Conservation (phyloP, 2,113 vertebrate species). For the Suncus etruscus region DNA sequence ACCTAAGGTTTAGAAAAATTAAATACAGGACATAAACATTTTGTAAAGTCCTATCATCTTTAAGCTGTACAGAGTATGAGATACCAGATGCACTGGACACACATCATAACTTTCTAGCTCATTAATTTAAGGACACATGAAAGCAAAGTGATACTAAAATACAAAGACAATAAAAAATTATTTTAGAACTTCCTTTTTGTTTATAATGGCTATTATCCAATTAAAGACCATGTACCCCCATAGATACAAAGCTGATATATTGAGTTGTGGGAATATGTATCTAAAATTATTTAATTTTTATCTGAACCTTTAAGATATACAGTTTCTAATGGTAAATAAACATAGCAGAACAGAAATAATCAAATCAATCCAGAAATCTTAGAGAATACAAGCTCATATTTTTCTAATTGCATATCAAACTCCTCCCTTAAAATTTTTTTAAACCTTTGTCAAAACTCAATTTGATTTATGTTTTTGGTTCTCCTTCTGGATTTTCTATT, state of each 20-base stretch:
- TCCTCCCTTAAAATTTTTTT: not conserved
- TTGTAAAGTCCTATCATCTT: not conserved
- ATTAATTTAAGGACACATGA: not conserved
- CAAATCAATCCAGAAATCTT: not conserved
- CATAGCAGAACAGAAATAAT: slow-evolving; percentile 14
- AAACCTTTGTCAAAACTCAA: not conserved
- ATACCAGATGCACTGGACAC: not conserved
- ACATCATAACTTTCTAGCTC: not conserved
- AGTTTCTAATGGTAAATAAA: slow-evolving; percentile 12
- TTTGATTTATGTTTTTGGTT: not conserved
- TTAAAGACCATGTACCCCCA: not conserved
- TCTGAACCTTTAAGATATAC: slow-evolving; percentile 5
- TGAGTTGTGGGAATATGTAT: not conserved
- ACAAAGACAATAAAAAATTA: not conserved
- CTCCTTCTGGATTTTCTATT: not conserved
- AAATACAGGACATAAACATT: not conserved
- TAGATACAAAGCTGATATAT: not conserved
- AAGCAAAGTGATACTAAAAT: not conserved
- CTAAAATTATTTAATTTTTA: slow-evolving; percentile 40
- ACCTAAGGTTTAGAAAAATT: not conserved
- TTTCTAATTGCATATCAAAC: not conserved
- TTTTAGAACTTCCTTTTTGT: not conserved
- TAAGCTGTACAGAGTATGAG: not conserved
- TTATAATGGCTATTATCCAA: not conserved
- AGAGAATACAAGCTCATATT: not conserved